Evolutionary conservation across 2,888 invertebrate species (phyloP).

Genomic region (Antheraea yamamai): DNA sequence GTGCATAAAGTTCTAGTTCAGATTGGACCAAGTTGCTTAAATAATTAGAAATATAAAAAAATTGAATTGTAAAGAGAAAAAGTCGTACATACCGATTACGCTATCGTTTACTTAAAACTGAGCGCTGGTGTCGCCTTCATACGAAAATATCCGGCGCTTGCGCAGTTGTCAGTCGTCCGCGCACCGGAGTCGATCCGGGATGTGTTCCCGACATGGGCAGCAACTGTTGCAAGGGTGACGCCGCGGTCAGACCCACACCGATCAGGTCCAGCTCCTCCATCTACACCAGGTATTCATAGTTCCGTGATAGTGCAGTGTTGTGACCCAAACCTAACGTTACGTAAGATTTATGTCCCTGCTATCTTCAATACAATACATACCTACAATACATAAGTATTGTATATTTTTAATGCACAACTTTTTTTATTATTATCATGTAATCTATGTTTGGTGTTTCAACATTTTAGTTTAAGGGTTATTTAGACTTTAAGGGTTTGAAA

Average conservation of each 20-base stretch:
- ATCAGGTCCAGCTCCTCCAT: slow-evolving; percentile 73
- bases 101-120: not conserved
- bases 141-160: slow-evolving; percentile 63
- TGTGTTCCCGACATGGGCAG: slow-evolving; percentile 80
- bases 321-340: slow-evolving; percentile 69
- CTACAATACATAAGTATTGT: too few relatives aligned
- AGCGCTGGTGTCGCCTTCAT: slow-evolving; percentile 60
- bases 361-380: too few relatives aligned
- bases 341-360: slow-evolving; percentile 41
- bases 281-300: slow-evolving; percentile 78
- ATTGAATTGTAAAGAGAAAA: not conserved
- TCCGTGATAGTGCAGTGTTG: slow-evolving; percentile 60
- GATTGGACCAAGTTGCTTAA: not conserved
- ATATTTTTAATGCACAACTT: not conserved
- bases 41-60: not conserved
- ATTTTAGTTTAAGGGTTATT: not conserved
- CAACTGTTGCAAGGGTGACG: slow-evolving; percentile 83
- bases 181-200: slow-evolving; percentile 62
- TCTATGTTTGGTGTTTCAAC: not conserved
- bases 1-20: not conserved
- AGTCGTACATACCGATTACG: not conserved
- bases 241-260: slow-evolving; percentile 70
- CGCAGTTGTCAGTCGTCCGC: slow-evolving; percentile 69
- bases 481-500: not conserved
- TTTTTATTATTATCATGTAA: not conserved